phyloP scores from a whole-genome alignment of 2,797 vertebrate genomes.

The Coilia nasus region DNA sequence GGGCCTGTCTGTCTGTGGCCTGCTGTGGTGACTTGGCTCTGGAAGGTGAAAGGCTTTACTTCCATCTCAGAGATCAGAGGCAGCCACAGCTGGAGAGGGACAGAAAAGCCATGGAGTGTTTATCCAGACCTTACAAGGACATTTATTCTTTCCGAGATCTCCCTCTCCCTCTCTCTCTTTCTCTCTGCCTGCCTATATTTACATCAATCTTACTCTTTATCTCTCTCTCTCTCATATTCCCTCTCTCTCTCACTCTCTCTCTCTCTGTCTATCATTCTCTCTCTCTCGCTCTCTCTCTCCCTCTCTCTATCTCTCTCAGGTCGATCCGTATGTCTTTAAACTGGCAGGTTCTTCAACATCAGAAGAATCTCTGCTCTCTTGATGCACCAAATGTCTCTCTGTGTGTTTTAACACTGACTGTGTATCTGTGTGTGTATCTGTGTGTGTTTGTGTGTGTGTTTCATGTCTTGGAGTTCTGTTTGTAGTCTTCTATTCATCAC shows the following conservation, averaged over 20 bases:
- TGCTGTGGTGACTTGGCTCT: neutral
- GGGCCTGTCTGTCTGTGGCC: neutral
- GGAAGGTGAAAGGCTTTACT: neutral
- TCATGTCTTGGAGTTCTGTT: neutral
- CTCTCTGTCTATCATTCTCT: neutral
- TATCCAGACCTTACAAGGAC: slow-evolving; percentile 24
- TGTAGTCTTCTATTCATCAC: slow-evolving; percentile 11
- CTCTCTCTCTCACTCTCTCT: neutral
- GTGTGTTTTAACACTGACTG: neutral
- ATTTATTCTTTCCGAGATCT: slow-evolving; percentile 25
- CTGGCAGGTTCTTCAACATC: slow-evolving; percentile 29
- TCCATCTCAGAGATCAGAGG: neutral
- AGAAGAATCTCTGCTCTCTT: neutral
- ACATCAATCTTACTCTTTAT: too few species aligned
- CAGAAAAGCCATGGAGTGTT: neutral
- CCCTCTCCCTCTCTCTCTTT: slow-evolving; percentile 20
- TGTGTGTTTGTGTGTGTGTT: neutral
- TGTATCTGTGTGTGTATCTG: neutral
- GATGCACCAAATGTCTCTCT: slow-evolving; percentile 28
- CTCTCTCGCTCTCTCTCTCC: neutral
- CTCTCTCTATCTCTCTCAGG: slow-evolving; percentile 58
- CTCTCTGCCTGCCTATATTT: neutral
- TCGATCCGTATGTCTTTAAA: slow-evolving; percentile 69
- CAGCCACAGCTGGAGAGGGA: neutral
- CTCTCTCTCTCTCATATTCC: neutral